A percentile compares a stretch with the other conserved stretches of the same genome.
Conservation (phyloP, 1,140 invertebrate genomes). For the Brachystomella parvula region DNA sequence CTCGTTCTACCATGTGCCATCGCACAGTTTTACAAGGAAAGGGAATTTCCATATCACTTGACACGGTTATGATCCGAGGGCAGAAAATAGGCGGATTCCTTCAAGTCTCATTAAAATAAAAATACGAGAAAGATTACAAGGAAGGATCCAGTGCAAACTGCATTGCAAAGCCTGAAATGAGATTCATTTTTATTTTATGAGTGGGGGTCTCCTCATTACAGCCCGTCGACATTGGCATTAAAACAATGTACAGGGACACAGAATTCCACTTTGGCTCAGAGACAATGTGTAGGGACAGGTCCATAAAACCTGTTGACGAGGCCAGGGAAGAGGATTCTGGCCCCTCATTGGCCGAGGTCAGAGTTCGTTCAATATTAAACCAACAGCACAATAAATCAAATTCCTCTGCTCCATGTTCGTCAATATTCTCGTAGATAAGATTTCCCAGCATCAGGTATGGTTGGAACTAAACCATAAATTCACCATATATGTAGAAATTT, state of each 20-base stretch:
- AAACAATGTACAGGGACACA: not conserved
- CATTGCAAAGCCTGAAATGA: not conserved
- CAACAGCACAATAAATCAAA: not conserved
- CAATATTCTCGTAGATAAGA: no score
- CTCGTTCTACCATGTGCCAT: no score
- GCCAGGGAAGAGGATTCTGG: not conserved
- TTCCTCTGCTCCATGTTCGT: no score
- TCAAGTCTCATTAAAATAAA: not conserved
- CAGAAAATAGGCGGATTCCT: not conserved
- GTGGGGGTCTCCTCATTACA: not conserved
- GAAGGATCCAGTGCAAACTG: not conserved
- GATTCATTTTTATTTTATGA: not conserved
- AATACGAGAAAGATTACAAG: no score
- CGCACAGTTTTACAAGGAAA: not conserved
- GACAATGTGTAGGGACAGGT: not conserved
- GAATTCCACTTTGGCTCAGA: not conserved
- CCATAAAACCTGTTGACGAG: not conserved
- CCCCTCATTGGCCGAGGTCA: not conserved
- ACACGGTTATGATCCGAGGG: not conserved
- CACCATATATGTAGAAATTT: no score
- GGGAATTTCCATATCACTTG: not conserved
- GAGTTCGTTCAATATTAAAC: not conserved
- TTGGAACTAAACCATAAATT: no score
- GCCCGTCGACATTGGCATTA: not conserved
- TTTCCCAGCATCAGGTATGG: no score